Evolutionary conservation across 2,797 vertebrate genomes (phyloP).

Genomic region (Thripadectes ignobilis): DNA sequence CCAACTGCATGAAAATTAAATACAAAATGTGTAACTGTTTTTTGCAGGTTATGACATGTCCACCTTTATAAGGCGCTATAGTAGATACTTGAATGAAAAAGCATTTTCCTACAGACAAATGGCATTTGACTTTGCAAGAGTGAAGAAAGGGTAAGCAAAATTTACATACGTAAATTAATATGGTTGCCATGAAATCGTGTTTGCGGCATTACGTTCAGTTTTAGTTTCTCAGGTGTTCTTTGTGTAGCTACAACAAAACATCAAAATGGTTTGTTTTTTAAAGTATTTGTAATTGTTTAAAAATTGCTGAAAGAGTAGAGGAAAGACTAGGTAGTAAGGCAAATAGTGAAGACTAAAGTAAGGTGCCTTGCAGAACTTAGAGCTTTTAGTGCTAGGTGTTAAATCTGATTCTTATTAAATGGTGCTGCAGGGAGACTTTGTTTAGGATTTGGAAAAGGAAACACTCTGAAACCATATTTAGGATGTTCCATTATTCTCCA

Average conservation of each 20-base stretch:
- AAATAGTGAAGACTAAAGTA: background rate
- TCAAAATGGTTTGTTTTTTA: background rate
- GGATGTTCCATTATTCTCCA: background rate
- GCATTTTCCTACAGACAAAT: slow-evolving; percentile 98
- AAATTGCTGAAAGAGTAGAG: background rate
- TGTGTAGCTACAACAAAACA: background rate
- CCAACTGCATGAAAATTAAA: background rate
- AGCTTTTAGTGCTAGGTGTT: background rate
- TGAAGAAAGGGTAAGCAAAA: slow-evolving; percentile 93
- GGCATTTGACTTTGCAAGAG: slow-evolving; percentile 99
- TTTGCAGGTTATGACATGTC: slow-evolving; percentile 97
- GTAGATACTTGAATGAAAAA: slow-evolving; percentile 98
- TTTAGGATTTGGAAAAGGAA: background rate
- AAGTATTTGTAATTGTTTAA: background rate
- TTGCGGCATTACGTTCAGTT: background rate
- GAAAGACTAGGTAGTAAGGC: background rate
- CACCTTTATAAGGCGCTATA: slow-evolving; percentile 98
- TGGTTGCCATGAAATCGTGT: background rate
- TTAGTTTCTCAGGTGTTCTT: background rate
- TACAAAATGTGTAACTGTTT: background rate
- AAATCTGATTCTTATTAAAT: background rate
- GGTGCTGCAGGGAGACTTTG: background rate
- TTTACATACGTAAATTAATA: background rate
- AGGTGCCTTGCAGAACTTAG: background rate
- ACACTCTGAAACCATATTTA: background rate